Conservation (phyloP, 2,888 invertebrate species). For the Vanessa cardui region DNA sequence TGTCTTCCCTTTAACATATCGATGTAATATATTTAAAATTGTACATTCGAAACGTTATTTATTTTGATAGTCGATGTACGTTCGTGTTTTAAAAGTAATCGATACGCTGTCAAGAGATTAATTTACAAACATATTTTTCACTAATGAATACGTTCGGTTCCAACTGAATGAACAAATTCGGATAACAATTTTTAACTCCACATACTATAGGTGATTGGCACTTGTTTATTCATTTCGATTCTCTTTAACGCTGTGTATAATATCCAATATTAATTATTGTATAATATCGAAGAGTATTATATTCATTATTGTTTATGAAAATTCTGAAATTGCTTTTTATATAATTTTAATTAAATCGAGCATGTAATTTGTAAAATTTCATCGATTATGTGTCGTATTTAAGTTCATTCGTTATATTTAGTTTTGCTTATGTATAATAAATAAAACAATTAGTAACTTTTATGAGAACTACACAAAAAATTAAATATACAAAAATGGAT, state of each 20-base stretch:
- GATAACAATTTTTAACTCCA: conserved; percentile 36
- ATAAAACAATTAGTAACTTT: no score
- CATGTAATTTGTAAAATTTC: background rate
- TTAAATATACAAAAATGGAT: no score
- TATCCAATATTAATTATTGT: conserved; percentile 3
- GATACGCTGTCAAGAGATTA: conserved; percentile 35
- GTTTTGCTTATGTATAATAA: no score
- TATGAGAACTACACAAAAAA: no score
- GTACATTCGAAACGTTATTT: conserved; percentile 7
- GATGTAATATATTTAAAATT: no score
- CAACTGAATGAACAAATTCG: conserved; percentile 35
- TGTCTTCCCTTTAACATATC: background rate
- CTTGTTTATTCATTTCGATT: conserved; percentile 22
- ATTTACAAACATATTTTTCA: conserved; percentile 41
- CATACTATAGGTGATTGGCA: conserved; percentile 26
- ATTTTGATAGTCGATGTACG: conserved; percentile 12
- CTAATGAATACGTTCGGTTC: conserved; percentile 41
- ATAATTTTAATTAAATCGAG: background rate
- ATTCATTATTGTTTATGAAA: conserved; percentile 7
- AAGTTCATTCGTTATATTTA: no score
- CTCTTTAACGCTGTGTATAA: conserved; percentile 21
- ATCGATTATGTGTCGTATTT: background rate
- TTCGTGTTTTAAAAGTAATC: conserved; percentile 29
- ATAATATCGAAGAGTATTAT: background rate
- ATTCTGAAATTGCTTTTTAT: background rate